A percentile compares a stretch with the other conserved stretches of the same genome.
Conservation (phyloP, 2,797 vertebrate species). For the Lophura swinhoii region DNA sequence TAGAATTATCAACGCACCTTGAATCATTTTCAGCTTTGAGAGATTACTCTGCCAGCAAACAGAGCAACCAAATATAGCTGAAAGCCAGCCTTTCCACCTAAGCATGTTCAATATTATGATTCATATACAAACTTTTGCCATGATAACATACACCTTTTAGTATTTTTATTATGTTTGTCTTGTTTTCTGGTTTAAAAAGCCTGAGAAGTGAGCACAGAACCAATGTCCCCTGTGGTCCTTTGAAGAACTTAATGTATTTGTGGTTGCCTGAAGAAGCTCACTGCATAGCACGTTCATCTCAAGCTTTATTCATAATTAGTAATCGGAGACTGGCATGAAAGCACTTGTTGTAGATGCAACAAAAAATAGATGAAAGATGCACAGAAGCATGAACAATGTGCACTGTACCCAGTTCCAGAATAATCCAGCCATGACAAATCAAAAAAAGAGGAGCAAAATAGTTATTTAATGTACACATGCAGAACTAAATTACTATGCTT, state of each 20-base stretch:
- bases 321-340: neutral
- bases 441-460: neutral
- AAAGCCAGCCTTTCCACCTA: neutral
- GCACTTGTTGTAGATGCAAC: neutral
- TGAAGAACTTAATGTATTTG: neutral
- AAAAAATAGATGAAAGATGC: neutral
- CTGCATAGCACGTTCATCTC: neutral
- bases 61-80: neutral
- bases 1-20: neutral
- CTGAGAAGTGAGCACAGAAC: rapidly evolving
- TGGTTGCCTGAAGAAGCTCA: neutral
- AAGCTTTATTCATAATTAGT: neutral
- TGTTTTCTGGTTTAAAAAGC: neutral
- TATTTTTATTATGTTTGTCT: neutral
- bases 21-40: neutral
- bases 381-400: neutral
- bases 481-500: neutral
- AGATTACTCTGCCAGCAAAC: neutral
- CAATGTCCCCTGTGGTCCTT: neutral
- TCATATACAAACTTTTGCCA: neutral
- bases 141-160: neutral
- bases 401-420: neutral
- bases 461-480: neutral
- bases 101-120: neutral
- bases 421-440: neutral